Evolutionary conservation across 2,888 invertebrate genomes (phyloP).

Genomic region (Lithophane ornitopus): DNA sequence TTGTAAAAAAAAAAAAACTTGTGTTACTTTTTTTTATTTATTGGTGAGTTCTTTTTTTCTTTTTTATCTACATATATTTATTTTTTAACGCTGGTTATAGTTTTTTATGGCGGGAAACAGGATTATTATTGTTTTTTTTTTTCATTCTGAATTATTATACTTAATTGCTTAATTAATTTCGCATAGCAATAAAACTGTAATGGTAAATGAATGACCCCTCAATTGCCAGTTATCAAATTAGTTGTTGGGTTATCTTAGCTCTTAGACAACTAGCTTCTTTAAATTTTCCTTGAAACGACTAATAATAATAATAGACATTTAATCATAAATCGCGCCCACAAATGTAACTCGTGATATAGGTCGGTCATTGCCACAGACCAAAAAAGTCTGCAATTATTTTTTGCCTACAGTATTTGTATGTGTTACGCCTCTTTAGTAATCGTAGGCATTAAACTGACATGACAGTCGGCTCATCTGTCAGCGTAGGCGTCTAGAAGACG

Average conservation of each 20-base stretch:
- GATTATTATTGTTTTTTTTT: neutral
- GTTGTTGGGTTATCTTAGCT: constrained; percentile 9
- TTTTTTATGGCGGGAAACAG: no score
- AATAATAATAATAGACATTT: neutral
- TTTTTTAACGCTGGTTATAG: neutral
- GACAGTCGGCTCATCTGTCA: constrained; percentile 51
- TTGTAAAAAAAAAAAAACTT: neutral
- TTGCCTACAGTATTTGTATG: constrained; percentile 24
- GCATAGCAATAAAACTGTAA: neutral
- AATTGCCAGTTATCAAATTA: constrained; percentile 9
- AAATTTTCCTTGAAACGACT: no score
- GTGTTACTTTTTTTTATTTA: neutral
- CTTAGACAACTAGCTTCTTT: neutral
- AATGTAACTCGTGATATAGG: constrained; percentile 48
- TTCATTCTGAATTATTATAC: no score
- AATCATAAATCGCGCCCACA: neutral
- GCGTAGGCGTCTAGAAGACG: constrained; percentile 58
- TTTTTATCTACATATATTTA: neutral
- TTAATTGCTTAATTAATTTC: neutral
- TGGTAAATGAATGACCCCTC: neutral
- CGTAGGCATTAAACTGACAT: constrained; percentile 44
- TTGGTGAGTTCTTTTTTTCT: neutral
- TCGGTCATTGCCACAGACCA: constrained; percentile 53
- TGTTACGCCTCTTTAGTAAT: constrained; percentile 41
- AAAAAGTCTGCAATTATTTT: constrained; percentile 21